Conservation (phyloP, 35 echinoderm and acorn worm species). For the Ophioderma brevispina region DNA sequence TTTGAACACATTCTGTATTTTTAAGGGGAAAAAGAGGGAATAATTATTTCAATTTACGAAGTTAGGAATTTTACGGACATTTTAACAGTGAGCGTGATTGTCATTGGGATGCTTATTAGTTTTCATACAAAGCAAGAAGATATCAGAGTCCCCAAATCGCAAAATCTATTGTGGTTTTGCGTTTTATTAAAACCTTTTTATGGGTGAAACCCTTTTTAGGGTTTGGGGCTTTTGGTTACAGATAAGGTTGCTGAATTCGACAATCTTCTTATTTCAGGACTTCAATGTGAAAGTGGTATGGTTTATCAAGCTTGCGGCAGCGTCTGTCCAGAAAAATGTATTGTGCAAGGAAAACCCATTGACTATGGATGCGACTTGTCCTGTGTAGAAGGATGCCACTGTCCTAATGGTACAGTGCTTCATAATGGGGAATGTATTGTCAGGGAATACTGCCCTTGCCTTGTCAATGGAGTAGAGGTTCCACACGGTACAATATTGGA, state of each 20-base stretch:
- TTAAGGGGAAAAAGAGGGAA: too few relatives aligned
- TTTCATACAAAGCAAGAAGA: too few relatives aligned
- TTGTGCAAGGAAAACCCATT: neutral
- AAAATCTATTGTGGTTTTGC: neutral
- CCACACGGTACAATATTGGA: neutral
- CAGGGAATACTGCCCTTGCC: constrained; percentile 24
- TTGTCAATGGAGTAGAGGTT: constrained; percentile 4
- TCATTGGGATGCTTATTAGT: too few relatives aligned
- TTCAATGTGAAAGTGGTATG: constrained; percentile 30
- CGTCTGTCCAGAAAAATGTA: constrained; percentile 23
- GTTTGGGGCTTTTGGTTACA: too few relatives aligned
- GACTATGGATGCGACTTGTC: constrained; percentile 20
- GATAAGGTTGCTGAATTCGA: too few relatives aligned
- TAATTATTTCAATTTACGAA: too few relatives aligned
- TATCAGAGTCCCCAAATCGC: neutral
- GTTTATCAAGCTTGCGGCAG: constrained; percentile 25
- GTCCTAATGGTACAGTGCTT: constrained; percentile 22
- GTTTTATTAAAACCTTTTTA: too few relatives aligned
- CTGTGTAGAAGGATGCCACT: constrained; percentile 40
- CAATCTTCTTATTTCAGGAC: constrained; percentile 16
- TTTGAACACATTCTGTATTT: too few relatives aligned
- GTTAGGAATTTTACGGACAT: too few relatives aligned
- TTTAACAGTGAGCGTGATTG: too few relatives aligned
- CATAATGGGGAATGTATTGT: constrained; percentile 18
- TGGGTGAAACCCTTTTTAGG: too few relatives aligned